Conservation (phyloP, 2,113 vertebrate species). For the Gavia stellata region DNA sequence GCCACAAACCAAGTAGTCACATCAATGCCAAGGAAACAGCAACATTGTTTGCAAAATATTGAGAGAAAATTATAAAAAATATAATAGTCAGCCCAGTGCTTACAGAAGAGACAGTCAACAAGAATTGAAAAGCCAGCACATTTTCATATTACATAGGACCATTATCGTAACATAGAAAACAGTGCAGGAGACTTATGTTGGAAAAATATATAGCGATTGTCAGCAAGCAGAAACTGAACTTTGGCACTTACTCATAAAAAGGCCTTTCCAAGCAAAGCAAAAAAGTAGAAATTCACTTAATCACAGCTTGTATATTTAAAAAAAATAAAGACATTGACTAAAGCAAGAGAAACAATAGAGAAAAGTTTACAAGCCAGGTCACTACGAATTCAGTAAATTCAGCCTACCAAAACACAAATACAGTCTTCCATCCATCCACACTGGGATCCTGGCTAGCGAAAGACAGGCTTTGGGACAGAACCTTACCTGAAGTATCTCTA, state of each 20-base stretch:
- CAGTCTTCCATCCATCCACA: not conserved
- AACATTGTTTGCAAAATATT: conserved; percentile 33
- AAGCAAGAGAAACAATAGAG: not conserved
- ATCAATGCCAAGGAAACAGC: conserved; percentile 33
- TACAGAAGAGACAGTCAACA: conserved; percentile 43
- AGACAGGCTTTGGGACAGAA: not conserved
- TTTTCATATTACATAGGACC: conserved; percentile 46
- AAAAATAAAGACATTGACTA: conserved; percentile 1
- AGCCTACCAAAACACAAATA: not conserved
- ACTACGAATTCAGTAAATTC: conserved; percentile 23
- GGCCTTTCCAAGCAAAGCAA: conserved; percentile 57
- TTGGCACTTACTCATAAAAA: conserved; percentile 74
- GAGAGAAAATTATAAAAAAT: conserved; percentile 44
- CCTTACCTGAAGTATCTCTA: not conserved
- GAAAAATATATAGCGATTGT: conserved; percentile 23
- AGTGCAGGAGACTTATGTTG: conserved; percentile 40
- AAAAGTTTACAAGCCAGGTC: not conserved
- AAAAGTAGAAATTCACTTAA: conserved; percentile 17
- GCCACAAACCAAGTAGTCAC: conserved; percentile 36
- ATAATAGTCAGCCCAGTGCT: conserved; percentile 20
- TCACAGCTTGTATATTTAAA: conserved; percentile 4
- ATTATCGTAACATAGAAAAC: conserved; percentile 27
- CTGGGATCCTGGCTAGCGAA: not conserved
- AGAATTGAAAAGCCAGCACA: conserved; percentile 46
- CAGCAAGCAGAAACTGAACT: conserved; percentile 66